Evolutionary conservation across 2,797 vertebrate genomes (phyloP).

Genomic region (Pangasius mekongensis): DNA sequence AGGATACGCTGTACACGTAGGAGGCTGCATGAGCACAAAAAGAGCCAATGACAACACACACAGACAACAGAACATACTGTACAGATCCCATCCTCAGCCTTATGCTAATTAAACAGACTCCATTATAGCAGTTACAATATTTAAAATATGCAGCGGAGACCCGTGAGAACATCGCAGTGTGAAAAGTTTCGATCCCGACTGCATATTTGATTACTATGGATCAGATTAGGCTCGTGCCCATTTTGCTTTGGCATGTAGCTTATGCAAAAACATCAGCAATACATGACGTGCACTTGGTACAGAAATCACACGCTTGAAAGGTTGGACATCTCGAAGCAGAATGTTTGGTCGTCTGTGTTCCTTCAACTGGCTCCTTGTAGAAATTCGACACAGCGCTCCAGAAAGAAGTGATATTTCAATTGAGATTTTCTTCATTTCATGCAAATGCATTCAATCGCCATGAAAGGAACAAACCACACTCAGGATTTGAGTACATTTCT

Average conservation of each 20-base stretch:
- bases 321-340: neutral
- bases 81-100: neutral
- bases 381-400: neutral
- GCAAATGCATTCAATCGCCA: neutral
- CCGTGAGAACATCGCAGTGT: neutral
- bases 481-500: neutral
- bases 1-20: neutral
- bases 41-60: too few relatives aligned
- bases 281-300: neutral
- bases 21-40: neutral
- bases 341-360: neutral
- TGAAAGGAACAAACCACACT: neutral
- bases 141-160: neutral
- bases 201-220: neutral
- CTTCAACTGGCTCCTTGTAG: neutral
- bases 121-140: neutral
- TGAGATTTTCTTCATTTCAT: neutral
- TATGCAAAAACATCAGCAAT: neutral
- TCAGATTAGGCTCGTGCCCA: neutral
- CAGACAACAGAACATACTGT: neutral
- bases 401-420: neutral
- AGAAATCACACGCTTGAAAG: neutral
- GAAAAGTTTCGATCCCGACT: neutral
- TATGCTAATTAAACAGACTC: neutral
- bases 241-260: neutral